Evolutionary conservation across 1,140 invertebrate species (phyloP).

Genomic region (Pachyrhynchus sulphureomaculatus): DNA sequence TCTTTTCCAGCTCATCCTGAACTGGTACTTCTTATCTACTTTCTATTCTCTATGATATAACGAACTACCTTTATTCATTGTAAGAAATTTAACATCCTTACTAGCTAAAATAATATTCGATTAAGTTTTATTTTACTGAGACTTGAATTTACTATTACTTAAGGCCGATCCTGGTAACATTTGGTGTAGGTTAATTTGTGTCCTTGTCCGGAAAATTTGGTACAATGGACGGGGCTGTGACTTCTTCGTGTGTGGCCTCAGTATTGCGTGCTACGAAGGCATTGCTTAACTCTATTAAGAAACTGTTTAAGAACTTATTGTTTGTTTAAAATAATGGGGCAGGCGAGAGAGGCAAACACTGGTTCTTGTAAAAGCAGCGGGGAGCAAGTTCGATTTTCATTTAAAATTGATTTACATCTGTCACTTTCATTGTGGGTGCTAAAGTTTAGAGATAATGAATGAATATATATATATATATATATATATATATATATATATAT

Average conservation of each 20-base stretch:
- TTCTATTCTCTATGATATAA: too few species aligned
- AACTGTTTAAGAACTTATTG: conserved; percentile 10
- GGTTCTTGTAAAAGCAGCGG: conserved; percentile 7
- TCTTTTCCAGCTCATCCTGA: too few species aligned
- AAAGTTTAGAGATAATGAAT: too few species aligned
- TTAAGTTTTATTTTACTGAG: too few species aligned
- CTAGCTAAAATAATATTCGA: too few species aligned
- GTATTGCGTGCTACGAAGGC: conserved; percentile 3
- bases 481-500: too few species aligned
- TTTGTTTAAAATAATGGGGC: conserved; percentile 9
- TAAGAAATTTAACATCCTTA: too few species aligned
- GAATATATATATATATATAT: too few species aligned
- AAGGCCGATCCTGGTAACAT: neutral
- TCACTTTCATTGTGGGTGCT: too few species aligned
- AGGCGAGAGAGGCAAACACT: conserved; percentile 6
- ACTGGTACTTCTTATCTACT: too few species aligned
- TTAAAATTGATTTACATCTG: conserved; percentile 1
- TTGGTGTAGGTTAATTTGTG: conserved; percentile 4
- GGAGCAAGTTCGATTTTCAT: neutral
- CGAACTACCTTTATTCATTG: too few species aligned
- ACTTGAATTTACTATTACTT: too few species aligned
- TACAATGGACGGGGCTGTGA: neutral
- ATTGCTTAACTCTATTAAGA: conserved; percentile 6
- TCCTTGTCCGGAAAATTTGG: conserved; percentile 5
- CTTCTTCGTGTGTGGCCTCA: conserved; percentile 2